These are phyloP conservation scores for Rhabdornis inornatus DNA, from an alignment of 2,113 vertebrate species.

Conservation along the genomic window DNA sequence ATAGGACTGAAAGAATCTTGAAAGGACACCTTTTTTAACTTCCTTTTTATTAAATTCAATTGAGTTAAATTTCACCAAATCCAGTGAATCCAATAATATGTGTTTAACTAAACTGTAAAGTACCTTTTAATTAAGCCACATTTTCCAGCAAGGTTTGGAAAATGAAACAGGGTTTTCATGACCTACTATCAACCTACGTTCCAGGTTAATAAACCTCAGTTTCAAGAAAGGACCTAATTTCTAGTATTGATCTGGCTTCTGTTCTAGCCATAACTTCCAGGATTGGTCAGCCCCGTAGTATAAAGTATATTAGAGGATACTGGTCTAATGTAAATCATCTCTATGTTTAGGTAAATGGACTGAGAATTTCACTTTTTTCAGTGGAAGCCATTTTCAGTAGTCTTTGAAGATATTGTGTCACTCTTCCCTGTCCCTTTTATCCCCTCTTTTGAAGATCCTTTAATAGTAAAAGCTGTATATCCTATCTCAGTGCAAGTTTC, in stretches of 20 bases:
- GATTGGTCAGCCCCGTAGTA: background rate
- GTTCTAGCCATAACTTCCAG: background rate
- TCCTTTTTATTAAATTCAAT: background rate
- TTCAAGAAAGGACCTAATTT: background rate
- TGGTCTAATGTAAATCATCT: background rate
- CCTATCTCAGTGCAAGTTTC: background rate
- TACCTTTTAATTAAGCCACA: background rate
- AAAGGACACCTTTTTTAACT: background rate
- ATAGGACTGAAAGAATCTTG: background rate
- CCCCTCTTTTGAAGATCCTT: background rate
- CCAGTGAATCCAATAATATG: background rate
- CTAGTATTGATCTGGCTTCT: background rate
- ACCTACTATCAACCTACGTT: background rate
- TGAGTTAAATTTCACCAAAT: background rate
- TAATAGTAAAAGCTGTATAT: background rate
- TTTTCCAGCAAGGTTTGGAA: background rate
- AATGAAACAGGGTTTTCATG: background rate
- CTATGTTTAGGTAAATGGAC: background rate
- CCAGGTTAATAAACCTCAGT: background rate
- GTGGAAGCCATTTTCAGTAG: background rate
- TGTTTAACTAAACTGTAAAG: background rate
- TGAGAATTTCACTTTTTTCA: background rate
- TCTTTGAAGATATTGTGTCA: background rate
- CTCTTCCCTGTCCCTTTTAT: background rate
- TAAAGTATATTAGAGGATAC: background rate